Evolutionary conservation across 2,888 invertebrate species (phyloP).

Genomic region (Rutpela maculata): DNA sequence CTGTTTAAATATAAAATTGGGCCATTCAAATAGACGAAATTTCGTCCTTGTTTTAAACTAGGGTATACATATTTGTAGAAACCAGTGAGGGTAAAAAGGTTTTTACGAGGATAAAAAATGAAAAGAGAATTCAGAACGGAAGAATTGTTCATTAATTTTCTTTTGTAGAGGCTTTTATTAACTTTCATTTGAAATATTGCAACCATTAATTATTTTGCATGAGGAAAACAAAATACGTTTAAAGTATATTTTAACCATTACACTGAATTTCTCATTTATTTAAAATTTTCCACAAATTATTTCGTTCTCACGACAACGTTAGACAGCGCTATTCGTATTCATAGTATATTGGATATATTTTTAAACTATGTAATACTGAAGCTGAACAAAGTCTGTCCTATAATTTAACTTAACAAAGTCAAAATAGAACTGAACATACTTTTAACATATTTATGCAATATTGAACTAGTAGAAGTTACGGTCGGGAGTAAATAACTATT

Average conservation of each 20-base stretch:
- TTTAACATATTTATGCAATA: too few species aligned
- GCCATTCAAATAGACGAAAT: background rate
- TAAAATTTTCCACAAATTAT: background rate
- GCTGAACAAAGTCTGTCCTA: too few species aligned
- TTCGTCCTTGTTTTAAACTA: slow-evolving; percentile 9
- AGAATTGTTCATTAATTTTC: slow-evolving; percentile 29
- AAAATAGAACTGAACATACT: too few species aligned
- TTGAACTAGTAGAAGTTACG: too few species aligned
- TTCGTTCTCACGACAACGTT: background rate
- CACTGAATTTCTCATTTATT: background rate
- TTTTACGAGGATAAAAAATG: slow-evolving; percentile 23
- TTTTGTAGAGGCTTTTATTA: slow-evolving; percentile 25
- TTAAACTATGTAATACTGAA: too few species aligned
- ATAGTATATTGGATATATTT: too few species aligned
- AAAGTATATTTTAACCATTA: slow-evolving; percentile 2
- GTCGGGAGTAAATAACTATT: too few species aligned
- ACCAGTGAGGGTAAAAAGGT: background rate
- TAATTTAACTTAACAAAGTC: too few species aligned
- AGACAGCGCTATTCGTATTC: too few species aligned
- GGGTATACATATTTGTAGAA: background rate
- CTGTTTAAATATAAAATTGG: background rate
- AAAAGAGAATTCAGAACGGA: background rate
- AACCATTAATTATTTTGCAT: slow-evolving; percentile 20
- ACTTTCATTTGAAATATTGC: slow-evolving; percentile 31
- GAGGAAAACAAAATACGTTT: slow-evolving; percentile 9